Evolutionary conservation across 2,113 vertebrate genomes (phyloP).

Genomic region (Cryptotis parvus): DNA sequence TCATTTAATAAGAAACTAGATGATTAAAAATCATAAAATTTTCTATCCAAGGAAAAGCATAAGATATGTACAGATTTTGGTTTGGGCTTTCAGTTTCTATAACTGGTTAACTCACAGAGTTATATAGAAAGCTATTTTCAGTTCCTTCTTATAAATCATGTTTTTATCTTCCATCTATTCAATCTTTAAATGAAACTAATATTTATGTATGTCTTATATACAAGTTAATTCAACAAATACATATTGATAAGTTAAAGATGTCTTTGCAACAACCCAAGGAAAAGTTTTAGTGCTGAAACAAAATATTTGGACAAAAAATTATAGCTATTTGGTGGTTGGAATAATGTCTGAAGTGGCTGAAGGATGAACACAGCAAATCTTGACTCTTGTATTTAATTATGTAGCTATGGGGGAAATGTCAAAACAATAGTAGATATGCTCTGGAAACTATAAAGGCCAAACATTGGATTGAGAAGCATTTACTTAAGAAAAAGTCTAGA

Average conservation of each 20-base stretch:
- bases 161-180: not conserved
- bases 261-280: not conserved
- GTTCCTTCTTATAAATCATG: slow-evolving; percentile 20
- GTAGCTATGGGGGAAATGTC: not conserved
- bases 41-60: not conserved
- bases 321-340: not conserved
- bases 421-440: not conserved
- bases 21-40: not conserved
- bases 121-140: not conserved
- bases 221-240: slow-evolving; percentile 2
- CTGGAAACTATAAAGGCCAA: not conserved
- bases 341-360: not conserved
- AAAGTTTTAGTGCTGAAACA: slow-evolving; percentile 27
- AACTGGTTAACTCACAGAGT: not conserved
- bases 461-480: not conserved
- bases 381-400: not conserved
- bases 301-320: slow-evolving; percentile 51
- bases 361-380: not conserved
- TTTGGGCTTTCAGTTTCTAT: slow-evolving; percentile 25
- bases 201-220: not conserved
- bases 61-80: not conserved
- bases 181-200: slow-evolving; percentile 30
- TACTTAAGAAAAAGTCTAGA: not conserved
- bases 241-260: slow-evolving; percentile 13
- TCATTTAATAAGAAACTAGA: slow-evolving; percentile 28